Evolutionary conservation across 2,797 vertebrate genomes (phyloP).

Genomic region (Squalus acanthias): DNA sequence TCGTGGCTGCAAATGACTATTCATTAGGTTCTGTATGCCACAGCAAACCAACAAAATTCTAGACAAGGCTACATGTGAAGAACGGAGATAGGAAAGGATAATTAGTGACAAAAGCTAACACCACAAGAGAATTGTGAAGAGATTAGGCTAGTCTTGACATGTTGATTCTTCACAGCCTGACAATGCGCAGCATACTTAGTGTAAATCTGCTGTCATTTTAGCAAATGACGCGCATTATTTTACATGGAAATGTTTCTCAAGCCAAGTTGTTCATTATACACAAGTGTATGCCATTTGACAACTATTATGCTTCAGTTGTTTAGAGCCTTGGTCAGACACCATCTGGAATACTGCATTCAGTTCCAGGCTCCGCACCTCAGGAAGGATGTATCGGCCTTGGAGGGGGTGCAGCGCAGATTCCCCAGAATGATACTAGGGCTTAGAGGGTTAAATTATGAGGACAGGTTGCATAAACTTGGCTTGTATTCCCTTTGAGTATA

Average conservation of each 20-base stretch:
- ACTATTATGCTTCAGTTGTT: not conserved
- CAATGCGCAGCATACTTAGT: not conserved
- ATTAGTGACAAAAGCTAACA: not conserved
- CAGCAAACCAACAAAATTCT: not conserved
- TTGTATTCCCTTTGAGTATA: not conserved
- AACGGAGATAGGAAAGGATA: not conserved
- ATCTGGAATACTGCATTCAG: not conserved
- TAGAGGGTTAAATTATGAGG: not conserved
- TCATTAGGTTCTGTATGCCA: not conserved
- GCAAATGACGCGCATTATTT: not conserved
- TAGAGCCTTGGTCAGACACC: not conserved
- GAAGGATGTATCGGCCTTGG: not conserved
- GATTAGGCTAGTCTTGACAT: not conserved
- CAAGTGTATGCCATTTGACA: not conserved
- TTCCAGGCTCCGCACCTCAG: not conserved
- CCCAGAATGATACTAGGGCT: not conserved
- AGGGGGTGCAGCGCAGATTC: not conserved
- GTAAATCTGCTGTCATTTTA: not conserved
- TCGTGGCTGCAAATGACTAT: not conserved
- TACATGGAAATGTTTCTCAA: slow-evolving; percentile 12
- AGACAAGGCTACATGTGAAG: not conserved
- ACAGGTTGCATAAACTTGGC: not conserved
- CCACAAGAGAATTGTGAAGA: not conserved
- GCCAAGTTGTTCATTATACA: not conserved
- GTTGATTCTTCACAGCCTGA: not conserved